Evolutionary conservation across 1,140 invertebrate species (phyloP).

Genomic region (Drosophila mayri): DNA sequence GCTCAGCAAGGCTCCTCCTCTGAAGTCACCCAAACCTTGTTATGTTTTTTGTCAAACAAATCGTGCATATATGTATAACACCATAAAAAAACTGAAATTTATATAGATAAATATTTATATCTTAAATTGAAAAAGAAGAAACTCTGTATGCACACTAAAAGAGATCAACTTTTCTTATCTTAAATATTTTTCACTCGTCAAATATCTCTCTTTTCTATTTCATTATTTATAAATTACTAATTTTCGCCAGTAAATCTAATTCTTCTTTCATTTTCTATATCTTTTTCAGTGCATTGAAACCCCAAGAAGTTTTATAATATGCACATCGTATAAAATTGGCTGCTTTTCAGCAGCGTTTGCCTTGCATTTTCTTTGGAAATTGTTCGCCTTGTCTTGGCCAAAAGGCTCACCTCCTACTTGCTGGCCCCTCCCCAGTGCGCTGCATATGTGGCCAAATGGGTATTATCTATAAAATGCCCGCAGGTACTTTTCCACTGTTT

Average conservation of each 20-base stretch:
- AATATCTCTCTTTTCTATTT: neutral
- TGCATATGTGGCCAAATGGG: conserved; percentile 59
- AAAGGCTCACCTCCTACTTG: too few relatives aligned
- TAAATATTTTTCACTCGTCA: neutral
- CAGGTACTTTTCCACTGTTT: conserved; percentile 76
- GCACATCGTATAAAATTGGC: conserved; percentile 64
- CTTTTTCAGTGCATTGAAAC: conserved; percentile 1
- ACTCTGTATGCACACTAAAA: neutral
- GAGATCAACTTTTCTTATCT: rapidly evolving
- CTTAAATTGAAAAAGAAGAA: neutral
- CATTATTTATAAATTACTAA: neutral
- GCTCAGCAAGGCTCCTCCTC: neutral
- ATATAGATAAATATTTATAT: neutral
- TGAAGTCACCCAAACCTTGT: conserved; percentile 39
- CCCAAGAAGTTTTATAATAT: conserved; percentile 70
- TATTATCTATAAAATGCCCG: conserved; percentile 81
- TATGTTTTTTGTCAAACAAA: conserved; percentile 11
- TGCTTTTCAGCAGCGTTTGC: conserved; percentile 51
- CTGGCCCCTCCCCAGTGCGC: neutral
- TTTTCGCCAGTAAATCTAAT: too few relatives aligned
- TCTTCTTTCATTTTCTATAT: too few relatives aligned
- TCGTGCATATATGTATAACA: neutral
- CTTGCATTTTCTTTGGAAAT: conserved; percentile 59
- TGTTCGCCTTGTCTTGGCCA: conserved; percentile 42
- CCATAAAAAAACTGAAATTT: neutral